Conservation (phyloP, 1,140 invertebrate genomes). For the Armadillidium nasatum region DNA sequence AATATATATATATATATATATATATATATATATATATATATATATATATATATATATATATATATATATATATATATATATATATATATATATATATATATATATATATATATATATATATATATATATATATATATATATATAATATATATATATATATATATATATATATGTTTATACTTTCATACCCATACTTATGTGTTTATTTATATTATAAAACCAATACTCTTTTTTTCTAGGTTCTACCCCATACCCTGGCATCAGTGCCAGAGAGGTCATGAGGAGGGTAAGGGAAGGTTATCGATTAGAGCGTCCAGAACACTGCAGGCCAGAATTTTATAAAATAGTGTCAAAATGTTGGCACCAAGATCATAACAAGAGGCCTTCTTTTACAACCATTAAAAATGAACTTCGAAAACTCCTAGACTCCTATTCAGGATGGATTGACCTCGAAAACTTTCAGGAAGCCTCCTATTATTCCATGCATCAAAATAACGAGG, state of each 20-base stretch:
- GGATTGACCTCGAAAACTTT: constrained; percentile 71
- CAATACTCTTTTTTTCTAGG: constrained; percentile 53
- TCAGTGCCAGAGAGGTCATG: constrained; percentile 72
- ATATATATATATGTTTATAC: no score
- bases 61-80: no score
- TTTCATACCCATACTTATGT: no score
- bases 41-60: constrained; percentile 26
- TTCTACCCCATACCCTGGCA: constrained; percentile 73
- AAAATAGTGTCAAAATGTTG: constrained; percentile 69
- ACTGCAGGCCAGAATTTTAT: constrained; percentile 64
- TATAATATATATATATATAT: constrained; percentile 17
- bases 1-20: neutral
- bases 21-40: neutral
- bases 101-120: neutral
- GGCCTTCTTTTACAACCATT: constrained; percentile 65
- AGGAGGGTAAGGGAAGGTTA: constrained; percentile 68
- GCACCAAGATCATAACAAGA: constrained; percentile 66
- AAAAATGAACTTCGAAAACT: constrained; percentile 64
- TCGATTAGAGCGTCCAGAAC: constrained; percentile 67
- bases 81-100: neutral
- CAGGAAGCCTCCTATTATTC: constrained; percentile 53
- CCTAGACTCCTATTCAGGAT: constrained; percentile 64
- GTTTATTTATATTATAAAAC: no score
- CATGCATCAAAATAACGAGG: constrained; percentile 45
- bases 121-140: constrained; percentile 22